A percentile compares a stretch with the other conserved stretches of the same genome.
These are phyloP conservation scores for Daphoenositta chrysoptera DNA, from an alignment of 2,113 vertebrate species.

Conservation along the genomic window DNA sequence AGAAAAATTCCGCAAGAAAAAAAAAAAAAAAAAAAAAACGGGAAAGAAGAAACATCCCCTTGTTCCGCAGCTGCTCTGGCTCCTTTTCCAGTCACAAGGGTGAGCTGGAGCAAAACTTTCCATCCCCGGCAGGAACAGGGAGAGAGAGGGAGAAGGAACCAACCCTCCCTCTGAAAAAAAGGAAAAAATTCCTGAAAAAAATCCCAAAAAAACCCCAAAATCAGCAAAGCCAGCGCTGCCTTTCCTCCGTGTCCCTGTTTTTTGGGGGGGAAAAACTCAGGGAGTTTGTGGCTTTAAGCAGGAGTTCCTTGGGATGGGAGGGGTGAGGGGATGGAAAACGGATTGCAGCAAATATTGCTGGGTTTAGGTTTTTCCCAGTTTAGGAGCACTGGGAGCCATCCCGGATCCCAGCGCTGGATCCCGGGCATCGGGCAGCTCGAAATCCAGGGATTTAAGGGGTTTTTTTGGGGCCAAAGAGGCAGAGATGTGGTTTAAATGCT, in stretches of 20 bases:
- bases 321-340: not conserved
- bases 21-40: not conserved
- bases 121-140: slow-evolving; percentile 5
- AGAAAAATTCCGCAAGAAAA: no score
- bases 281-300: not conserved
- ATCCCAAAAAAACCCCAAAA: not conserved
- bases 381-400: not conserved
- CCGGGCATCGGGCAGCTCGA: rapidly evolving
- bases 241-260: not conserved
- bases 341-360: not conserved
- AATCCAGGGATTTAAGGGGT: not conserved
- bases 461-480: not conserved
- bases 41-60: not conserved
- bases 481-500: not conserved
- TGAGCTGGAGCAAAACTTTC: slow-evolving; percentile 64
- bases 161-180: not conserved
- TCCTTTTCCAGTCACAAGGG: slow-evolving; percentile 67
- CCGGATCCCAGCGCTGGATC: not conserved
- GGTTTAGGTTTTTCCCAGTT: not conserved
- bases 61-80: slow-evolving; percentile 29
- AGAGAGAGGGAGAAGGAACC: not conserved
- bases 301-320: not conserved
- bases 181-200: not conserved
- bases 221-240: not conserved
- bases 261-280: not conserved